Conservation (phyloP, 1,140 invertebrate species). For the Cydia fagiglandana region DNA sequence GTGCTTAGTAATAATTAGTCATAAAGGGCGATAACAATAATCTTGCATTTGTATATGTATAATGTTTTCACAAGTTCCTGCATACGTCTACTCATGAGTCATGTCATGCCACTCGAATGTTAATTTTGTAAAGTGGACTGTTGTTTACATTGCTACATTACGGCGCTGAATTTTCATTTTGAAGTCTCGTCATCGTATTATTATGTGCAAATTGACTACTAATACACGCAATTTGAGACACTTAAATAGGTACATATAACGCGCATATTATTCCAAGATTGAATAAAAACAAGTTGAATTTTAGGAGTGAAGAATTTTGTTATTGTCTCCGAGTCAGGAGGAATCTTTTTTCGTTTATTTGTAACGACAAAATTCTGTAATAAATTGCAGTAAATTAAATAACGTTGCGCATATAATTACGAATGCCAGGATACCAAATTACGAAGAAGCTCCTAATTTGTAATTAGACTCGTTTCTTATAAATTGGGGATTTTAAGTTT, state of each 20-base stretch:
- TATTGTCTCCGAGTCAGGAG: too few relatives aligned
- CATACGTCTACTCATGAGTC: neutral
- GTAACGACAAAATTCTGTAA: too few relatives aligned
- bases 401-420: too few relatives aligned
- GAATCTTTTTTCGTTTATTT: too few relatives aligned
- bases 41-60: slow-evolving; percentile 12
- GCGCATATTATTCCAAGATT: too few relatives aligned
- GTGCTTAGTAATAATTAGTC: neutral
- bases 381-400: too few relatives aligned
- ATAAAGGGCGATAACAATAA: slow-evolving; percentile 2
- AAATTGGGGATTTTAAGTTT: neutral
- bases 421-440: too few relatives aligned
- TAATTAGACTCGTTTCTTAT: neutral
- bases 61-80: slow-evolving; percentile 16
- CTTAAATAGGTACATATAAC: neutral
- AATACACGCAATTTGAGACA: neutral
- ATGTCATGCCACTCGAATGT: neutral
- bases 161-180: slow-evolving; percentile 1
- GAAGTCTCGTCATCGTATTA: neutral
- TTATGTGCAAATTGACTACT: neutral
- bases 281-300: too few relatives aligned
- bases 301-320: too few relatives aligned
- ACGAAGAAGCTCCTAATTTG: too few relatives aligned
- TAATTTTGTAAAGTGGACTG: slow-evolving; percentile 5
- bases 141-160: slow-evolving; percentile 8